These are phyloP conservation scores for Luscinia luscinia DNA, from an alignment of 2,797 vertebrate species.

Conservation along the genomic window DNA sequence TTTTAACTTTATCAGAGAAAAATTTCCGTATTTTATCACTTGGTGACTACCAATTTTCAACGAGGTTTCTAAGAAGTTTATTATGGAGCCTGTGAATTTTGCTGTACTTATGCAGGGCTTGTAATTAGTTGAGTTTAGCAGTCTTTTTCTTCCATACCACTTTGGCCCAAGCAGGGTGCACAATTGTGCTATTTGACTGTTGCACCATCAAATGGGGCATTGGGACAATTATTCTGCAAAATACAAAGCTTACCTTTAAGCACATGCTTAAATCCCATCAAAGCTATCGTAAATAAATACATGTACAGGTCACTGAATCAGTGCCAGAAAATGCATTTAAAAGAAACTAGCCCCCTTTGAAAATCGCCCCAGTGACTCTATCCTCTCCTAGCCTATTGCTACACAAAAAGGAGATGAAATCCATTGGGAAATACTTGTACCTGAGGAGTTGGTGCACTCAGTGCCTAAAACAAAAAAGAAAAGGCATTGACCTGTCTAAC, in stretches of 20 bases:
- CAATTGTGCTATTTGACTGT: not conserved
- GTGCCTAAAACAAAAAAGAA: not conserved
- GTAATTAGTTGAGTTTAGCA: not conserved
- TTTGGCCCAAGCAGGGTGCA: not conserved
- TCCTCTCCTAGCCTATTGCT: not conserved
- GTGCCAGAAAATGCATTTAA: not conserved
- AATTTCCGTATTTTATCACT: not conserved
- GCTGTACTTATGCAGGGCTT: not conserved
- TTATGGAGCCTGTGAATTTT: not conserved
- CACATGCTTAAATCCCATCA: not conserved
- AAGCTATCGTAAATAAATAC: not conserved
- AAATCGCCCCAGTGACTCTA: not conserved
- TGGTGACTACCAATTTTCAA: conserved; percentile 8
- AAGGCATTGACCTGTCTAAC: not conserved
- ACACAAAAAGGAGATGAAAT: not conserved
- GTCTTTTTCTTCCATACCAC: not conserved
- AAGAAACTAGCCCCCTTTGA: not conserved
- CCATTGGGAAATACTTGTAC: not conserved
- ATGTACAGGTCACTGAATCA: not conserved
- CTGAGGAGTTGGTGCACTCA: not conserved
- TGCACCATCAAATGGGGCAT: not conserved
- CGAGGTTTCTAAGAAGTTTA: not conserved
- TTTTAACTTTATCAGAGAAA: conserved; percentile 4
- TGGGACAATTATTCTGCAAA: not conserved
- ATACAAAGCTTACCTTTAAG: not conserved